Conservation (phyloP, 2,113 vertebrate species). For the Arvicanthis niloticus region DNA sequence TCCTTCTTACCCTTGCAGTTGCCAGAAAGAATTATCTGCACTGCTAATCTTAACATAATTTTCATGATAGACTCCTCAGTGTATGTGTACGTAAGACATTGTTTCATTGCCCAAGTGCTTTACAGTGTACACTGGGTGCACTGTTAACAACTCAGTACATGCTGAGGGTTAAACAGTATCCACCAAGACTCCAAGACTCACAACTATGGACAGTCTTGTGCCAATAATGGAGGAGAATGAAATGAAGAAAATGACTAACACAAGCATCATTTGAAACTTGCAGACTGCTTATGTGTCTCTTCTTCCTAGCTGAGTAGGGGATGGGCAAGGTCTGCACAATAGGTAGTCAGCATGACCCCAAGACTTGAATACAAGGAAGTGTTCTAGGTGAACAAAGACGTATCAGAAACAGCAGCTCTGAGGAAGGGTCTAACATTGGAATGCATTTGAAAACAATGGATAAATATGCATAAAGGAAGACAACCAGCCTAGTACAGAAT, state of each 20-base stretch:
- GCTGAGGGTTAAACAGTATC: neutral
- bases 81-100: neutral
- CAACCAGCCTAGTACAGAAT: neutral
- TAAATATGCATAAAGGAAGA: neutral
- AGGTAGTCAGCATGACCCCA: neutral
- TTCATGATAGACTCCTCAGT: conserved; percentile 3
- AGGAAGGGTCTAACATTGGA: neutral
- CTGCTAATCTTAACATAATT: neutral
- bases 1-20: neutral
- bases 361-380: neutral
- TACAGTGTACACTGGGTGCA: neutral
- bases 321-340: neutral
- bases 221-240: neutral
- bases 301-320: neutral
- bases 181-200: neutral
- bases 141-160: neutral
- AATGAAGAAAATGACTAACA: neutral
- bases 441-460: neutral
- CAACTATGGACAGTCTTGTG: neutral
- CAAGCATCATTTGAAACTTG: neutral
- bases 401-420: neutral
- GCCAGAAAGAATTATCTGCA: neutral
- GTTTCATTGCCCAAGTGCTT: neutral
- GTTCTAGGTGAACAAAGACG: neutral
- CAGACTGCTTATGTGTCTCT: neutral